Conservation (phyloP, 1,140 invertebrate genomes). For the Coenobita brevimanus region DNA sequence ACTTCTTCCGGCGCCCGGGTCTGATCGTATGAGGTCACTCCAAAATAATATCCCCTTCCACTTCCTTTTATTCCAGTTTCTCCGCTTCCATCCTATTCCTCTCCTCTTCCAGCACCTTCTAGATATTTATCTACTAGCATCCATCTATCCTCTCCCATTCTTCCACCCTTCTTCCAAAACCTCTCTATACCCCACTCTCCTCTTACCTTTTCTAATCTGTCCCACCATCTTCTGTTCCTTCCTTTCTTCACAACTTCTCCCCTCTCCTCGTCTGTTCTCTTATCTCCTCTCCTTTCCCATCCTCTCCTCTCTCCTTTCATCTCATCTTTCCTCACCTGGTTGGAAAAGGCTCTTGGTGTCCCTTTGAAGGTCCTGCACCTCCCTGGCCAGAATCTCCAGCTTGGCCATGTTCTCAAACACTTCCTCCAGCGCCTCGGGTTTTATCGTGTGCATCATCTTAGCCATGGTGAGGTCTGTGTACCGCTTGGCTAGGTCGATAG, state of each 20-base stretch:
- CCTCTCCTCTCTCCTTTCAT: neutral
- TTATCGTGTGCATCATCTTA: constrained; percentile 67
- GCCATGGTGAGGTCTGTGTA: constrained; percentile 64
- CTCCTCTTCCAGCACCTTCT: too few relatives aligned
- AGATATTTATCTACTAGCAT: too few relatives aligned
- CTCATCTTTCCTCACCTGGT: constrained; percentile 41
- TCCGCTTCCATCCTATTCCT: too few relatives aligned
- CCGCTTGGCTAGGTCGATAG: constrained; percentile 60
- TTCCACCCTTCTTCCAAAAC: too few relatives aligned
- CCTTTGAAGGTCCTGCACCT: constrained; percentile 55
- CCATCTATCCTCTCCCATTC: too few relatives aligned
- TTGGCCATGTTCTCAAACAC: constrained; percentile 65
- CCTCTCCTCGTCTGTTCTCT: neutral
- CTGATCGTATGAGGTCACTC: too few relatives aligned
- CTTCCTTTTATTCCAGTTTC: too few relatives aligned
- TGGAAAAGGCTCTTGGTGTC: constrained; percentile 60
- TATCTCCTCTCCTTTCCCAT: neutral
- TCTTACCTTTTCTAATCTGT: neutral
- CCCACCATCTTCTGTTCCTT: too few relatives aligned
- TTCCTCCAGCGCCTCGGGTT: constrained; percentile 64
- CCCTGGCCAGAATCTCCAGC: constrained; percentile 43
- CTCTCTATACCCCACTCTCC: too few relatives aligned
- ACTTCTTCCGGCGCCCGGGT: too few relatives aligned
- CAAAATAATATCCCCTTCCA: too few relatives aligned
- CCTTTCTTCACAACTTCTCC: neutral